Evolutionary conservation across 2,888 invertebrate species (phyloP).

Genomic region (Atrina japonica): DNA sequence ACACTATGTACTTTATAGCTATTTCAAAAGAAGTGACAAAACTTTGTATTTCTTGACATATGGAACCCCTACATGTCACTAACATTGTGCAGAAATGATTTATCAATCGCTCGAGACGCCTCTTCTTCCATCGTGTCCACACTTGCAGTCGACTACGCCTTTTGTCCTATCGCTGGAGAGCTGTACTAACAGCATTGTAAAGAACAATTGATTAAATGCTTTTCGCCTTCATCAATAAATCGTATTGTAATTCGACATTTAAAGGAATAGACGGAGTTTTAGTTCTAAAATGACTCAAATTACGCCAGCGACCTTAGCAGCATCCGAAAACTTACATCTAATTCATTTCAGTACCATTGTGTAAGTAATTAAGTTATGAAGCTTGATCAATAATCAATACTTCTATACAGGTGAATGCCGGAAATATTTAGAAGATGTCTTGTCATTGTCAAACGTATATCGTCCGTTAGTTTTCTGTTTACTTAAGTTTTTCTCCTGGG

Average conservation of each 20-base stretch:
- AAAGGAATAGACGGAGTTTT: conserved; percentile 1
- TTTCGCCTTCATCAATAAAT: conserved; percentile 1
- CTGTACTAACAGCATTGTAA: not conserved
- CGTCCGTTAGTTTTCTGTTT: conserved; percentile 20
- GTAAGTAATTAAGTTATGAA: too few relatives aligned
- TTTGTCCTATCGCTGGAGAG: not conserved
- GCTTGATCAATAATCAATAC: conserved; percentile 11
- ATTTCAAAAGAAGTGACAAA: too few relatives aligned
- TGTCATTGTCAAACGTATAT: conserved; percentile 14
- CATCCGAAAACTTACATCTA: too few relatives aligned
- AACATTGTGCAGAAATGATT: too few relatives aligned
- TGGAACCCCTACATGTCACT: too few relatives aligned
- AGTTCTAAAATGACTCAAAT: not conserved
- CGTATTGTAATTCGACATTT: not conserved
- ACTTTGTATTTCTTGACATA: too few relatives aligned
- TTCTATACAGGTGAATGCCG: conserved; percentile 27
- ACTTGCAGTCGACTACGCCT: too few relatives aligned
- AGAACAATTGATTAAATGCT: conserved; percentile 12
- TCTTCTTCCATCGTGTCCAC: too few relatives aligned
- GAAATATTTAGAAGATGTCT: conserved; percentile 16
- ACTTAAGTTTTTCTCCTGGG: conserved; percentile 25
- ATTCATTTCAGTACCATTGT: too few relatives aligned
- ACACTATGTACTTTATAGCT: too few relatives aligned
- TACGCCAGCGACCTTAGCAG: not conserved
- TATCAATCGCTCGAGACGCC: too few relatives aligned